Percentiles rank a stretch among this genome's conserved stretches.
phyloP scores from a whole-genome alignment of 2,797 vertebrate species.

The Bufotes viridis region DNA sequence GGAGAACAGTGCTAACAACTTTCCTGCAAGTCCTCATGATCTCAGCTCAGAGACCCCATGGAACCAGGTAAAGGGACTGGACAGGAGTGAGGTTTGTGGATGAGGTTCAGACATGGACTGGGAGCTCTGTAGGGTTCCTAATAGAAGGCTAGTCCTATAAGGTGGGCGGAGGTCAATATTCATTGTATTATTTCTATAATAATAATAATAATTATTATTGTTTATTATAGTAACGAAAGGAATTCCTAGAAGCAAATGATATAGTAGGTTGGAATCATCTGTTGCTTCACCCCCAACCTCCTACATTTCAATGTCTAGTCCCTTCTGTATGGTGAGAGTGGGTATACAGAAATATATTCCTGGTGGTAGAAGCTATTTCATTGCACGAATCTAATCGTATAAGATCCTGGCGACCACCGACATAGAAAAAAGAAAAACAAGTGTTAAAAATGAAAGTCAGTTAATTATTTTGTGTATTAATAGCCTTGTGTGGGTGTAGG shows the following conservation, averaged over 20 bases:
- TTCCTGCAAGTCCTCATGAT: conserved; percentile 74
- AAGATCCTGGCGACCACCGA: not conserved
- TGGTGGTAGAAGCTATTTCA: not conserved
- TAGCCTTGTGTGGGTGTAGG: conserved; percentile 10
- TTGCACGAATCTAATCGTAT: not conserved
- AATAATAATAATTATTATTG: conserved; percentile 66
- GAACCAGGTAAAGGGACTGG: conserved; percentile 60
- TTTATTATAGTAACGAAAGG: conserved; percentile 8
- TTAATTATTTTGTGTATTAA: conserved; percentile 45
- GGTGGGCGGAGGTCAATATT: conserved; percentile 71
- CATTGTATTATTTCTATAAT: conserved; percentile 43
- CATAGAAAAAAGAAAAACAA: not conserved
- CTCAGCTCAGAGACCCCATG: conserved; percentile 69
- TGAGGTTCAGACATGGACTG: conserved; percentile 52
- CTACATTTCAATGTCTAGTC: not conserved
- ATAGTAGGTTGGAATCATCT: not conserved
- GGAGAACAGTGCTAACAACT: conserved; percentile 79
- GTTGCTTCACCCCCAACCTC: not conserved
- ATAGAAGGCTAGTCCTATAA: conserved; percentile 66
- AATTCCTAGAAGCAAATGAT: not conserved
- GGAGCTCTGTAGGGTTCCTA: conserved; percentile 61
- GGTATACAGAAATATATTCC: not conserved
- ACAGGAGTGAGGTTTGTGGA: conserved; percentile 64
- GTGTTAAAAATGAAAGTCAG: conserved; percentile 10
- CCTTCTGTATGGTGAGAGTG: not conserved